These are phyloP conservation scores for Procambarus virginalis DNA, from an alignment of 1,140 invertebrate genomes.

Conservation along the genomic window DNA sequence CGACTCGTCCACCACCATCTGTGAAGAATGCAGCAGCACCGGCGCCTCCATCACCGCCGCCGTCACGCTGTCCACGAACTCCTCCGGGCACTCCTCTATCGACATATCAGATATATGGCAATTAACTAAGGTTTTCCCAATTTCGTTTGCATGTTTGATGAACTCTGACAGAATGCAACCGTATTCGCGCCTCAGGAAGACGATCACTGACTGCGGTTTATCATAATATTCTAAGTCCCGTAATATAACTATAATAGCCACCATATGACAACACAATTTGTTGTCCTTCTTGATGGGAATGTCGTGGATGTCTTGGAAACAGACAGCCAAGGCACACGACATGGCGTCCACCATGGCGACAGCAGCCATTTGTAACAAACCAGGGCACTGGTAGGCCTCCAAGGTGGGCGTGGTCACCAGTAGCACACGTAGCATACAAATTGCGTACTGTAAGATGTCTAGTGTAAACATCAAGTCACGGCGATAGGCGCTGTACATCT, in stretches of 20 bases:
- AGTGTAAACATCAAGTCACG: no score
- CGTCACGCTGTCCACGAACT: slow-evolving; percentile 24
- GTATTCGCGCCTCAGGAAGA: neutral
- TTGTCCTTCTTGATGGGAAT: neutral
- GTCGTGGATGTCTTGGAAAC: no score
- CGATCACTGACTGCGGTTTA: neutral
- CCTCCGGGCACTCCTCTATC: neutral
- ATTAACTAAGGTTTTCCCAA: neutral
- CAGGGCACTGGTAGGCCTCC: neutral
- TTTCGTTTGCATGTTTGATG: neutral
- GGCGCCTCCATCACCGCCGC: slow-evolving; percentile 21
- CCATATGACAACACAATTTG: neutral
- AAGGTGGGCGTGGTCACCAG: neutral
- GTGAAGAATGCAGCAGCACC: neutral
- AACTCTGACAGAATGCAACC: neutral
- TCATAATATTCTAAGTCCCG: neutral
- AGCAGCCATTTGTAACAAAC: neutral
- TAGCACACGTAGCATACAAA: neutral
- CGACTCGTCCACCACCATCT: slow-evolving; percentile 29
- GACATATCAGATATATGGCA: no score
- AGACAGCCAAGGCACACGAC: neutral
- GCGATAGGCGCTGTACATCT: neutral
- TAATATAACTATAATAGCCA: neutral
- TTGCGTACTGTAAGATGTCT: no score
- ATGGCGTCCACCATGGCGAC: neutral